Conservation (phyloP, 1,140 invertebrate species). For the Plutomurus gul region DNA sequence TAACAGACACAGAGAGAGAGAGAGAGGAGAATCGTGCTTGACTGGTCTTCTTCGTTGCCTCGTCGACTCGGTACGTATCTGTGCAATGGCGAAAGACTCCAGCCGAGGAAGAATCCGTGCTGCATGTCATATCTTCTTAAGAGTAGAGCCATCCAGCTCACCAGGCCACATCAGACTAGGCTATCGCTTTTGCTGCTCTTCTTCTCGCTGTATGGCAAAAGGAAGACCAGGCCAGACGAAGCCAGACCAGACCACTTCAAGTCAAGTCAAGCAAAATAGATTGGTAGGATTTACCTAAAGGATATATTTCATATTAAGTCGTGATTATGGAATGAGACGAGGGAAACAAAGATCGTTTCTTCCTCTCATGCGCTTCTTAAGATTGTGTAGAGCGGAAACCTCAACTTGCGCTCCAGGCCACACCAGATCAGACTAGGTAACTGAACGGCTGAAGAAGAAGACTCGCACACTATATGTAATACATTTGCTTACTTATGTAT, state of each 20-base stretch:
- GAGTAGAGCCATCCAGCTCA: background rate
- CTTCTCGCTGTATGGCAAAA: too few species aligned
- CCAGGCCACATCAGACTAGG: background rate
- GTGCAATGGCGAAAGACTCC: too few species aligned
- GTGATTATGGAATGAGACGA: conserved; percentile 26
- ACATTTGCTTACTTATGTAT: too few species aligned
- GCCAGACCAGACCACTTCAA: background rate
- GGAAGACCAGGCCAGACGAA: too few species aligned
- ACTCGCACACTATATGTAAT: too few species aligned
- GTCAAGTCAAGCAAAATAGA: conserved; percentile 13
- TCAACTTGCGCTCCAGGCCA: background rate
- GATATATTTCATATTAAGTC: conserved; percentile 30
- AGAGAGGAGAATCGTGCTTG: too few species aligned
- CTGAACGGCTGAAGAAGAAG: too few species aligned
- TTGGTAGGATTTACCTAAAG: conserved; percentile 27
- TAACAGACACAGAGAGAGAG: too few species aligned
- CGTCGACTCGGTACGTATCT: too few species aligned
- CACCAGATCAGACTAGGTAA: background rate
- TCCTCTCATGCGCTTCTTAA: background rate
- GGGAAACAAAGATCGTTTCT: conserved; percentile 20
- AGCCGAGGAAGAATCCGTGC: background rate
- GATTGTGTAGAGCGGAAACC: background rate
- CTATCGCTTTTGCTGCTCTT: too few species aligned
- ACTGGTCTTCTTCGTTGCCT: too few species aligned
- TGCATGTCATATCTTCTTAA: conserved; percentile 15